These are phyloP conservation scores for Micronycteris hirsuta DNA, from an alignment of 2,113 vertebrate genomes.

Conservation along the genomic window DNA sequence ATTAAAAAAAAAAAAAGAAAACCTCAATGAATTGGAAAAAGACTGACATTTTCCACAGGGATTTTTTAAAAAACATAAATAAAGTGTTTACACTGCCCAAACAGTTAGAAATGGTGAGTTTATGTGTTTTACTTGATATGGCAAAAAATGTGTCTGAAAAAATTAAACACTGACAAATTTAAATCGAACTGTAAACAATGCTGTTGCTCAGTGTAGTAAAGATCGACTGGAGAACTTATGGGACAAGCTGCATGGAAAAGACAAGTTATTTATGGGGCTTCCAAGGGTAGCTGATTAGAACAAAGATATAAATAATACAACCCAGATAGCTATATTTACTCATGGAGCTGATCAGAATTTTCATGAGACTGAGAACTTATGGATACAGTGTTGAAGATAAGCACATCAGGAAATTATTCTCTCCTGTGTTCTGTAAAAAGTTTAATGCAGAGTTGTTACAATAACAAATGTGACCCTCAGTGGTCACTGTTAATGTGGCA, in stretches of 20 bases:
- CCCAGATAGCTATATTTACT: background rate
- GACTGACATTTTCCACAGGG: background rate
- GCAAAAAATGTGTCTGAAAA: background rate
- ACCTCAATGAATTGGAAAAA: background rate
- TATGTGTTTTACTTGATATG: rapidly evolving
- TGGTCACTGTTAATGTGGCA: background rate
- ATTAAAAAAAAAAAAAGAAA: background rate
- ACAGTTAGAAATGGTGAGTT: background rate
- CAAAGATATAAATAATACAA: background rate
- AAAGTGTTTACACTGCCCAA: background rate
- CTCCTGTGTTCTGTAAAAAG: background rate
- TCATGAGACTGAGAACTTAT: background rate
- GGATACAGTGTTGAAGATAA: background rate
- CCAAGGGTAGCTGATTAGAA: background rate
- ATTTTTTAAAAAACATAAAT: background rate
- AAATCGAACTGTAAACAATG: background rate
- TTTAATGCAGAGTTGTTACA: background rate
- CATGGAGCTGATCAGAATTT: background rate
- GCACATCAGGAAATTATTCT: background rate
- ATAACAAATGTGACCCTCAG: background rate
- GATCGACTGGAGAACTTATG: background rate
- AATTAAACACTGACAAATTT: background rate
- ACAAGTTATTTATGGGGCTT: background rate
- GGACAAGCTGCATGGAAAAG: background rate
- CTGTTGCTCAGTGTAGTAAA: background rate